These are phyloP conservation scores for Phyllostomus discolor DNA, from an alignment of 2,113 vertebrate species.

Conservation along the genomic window DNA sequence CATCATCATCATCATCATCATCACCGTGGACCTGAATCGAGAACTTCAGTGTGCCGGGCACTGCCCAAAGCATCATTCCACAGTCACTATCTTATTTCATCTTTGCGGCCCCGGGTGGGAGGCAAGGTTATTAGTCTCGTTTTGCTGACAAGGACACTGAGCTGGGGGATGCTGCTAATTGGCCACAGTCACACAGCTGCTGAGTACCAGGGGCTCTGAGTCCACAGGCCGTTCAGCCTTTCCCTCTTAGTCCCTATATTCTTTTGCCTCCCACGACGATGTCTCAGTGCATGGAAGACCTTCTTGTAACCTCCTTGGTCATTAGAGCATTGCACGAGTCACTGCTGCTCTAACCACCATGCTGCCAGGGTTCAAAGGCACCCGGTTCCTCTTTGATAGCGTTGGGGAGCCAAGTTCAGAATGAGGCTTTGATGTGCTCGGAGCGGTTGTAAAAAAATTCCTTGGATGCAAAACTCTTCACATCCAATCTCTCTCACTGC, in stretches of 20 bases:
- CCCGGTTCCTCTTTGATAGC: not conserved
- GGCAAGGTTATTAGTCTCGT: rapidly evolving
- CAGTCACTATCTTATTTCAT: rapidly evolving
- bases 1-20: no score
- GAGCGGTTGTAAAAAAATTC: not conserved
- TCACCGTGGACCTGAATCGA: rapidly evolving
- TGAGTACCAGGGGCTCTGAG: not conserved
- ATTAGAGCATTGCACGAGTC: not conserved
- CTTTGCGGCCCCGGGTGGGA: not conserved
- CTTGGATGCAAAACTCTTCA: rapidly evolving
- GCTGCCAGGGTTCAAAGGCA: not conserved
- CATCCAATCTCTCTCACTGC: rapidly evolving
- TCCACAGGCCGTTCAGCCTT: rapidly evolving
- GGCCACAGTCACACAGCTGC: not conserved
- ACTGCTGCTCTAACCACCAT: not conserved
- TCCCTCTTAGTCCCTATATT: rapidly evolving
- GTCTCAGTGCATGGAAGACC: not conserved
- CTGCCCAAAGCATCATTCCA: rapidly evolving
- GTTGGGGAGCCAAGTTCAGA: not conserved
- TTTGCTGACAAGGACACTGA: not conserved
- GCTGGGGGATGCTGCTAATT: not conserved
- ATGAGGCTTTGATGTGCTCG: not conserved
- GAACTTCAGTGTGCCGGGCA: not conserved
- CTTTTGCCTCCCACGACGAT: not conserved
- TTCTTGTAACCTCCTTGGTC: not conserved